Percentiles rank a stretch among this genome's conserved stretches.
Conservation (phyloP, 2,113 vertebrate genomes). For the Mormyrus lacerda region DNA sequence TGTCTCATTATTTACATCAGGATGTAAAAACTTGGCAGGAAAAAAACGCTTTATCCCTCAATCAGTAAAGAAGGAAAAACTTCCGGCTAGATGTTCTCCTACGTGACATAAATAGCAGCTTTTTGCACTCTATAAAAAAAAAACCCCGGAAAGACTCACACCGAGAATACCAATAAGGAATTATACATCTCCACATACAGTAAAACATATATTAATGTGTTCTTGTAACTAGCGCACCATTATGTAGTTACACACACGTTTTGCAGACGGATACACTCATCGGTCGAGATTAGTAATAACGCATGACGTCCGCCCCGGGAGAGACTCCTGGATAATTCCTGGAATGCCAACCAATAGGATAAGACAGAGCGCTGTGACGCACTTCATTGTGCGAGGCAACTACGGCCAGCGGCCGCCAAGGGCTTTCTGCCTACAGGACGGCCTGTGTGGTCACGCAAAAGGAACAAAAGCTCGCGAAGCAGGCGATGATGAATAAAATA, state of each 20-base stretch:
- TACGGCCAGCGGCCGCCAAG: background rate
- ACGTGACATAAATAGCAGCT: constrained; percentile 65
- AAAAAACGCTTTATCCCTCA: constrained; percentile 41
- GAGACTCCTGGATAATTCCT: constrained; percentile 22
- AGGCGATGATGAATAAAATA: background rate
- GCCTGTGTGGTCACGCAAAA: background rate
- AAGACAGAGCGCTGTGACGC: constrained; percentile 8
- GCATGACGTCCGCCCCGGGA: constrained; percentile 18
- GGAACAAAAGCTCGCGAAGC: background rate
- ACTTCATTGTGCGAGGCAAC: background rate
- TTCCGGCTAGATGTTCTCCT: constrained; percentile 46
- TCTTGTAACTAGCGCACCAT: constrained; percentile 24
- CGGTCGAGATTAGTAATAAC: constrained; percentile 23
- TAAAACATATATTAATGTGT: constrained; percentile 28
- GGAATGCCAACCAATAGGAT: constrained; percentile 43
- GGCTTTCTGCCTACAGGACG: background rate
- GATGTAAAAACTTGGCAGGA: constrained; percentile 61
- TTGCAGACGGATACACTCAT: constrained; percentile 29
- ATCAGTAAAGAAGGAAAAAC: constrained; percentile 44
- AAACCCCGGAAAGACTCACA: constrained; percentile 41
- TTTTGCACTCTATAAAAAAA: constrained; percentile 55
- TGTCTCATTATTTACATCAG: constrained; percentile 69
- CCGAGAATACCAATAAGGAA: constrained; percentile 33
- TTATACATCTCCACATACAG: constrained; percentile 25
- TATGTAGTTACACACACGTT: constrained; percentile 26